phyloP scores from a whole-genome alignment of 2,797 vertebrate genomes.

The Cirrhinus mrigala region DNA sequence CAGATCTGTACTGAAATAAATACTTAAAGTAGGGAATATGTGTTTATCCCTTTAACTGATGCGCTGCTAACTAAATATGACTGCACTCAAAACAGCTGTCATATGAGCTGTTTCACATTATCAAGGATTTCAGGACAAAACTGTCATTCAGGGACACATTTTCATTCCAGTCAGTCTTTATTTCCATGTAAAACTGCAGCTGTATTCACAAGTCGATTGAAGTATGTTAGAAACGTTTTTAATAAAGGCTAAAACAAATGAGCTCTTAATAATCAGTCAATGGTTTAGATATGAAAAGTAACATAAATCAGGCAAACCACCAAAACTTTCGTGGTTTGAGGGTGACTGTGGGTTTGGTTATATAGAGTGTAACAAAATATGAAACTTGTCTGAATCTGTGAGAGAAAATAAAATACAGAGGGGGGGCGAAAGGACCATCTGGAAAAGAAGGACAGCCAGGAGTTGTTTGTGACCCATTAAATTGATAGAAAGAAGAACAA shows the following conservation, averaged over 20 bases:
- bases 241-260: not conserved
- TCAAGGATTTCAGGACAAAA: constrained; percentile 21
- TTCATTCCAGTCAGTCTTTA: constrained; percentile 1
- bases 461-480: constrained; percentile 59
- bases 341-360: constrained; percentile 34
- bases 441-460: constrained; percentile 54
- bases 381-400: constrained; percentile 37
- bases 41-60: constrained; percentile 29
- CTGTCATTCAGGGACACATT: constrained; percentile 29
- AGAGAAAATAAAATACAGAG: constrained; percentile 23
- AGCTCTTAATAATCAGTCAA: constrained; percentile 1
- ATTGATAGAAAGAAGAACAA: constrained; percentile 59
- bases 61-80: constrained; percentile 14
- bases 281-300: constrained; percentile 32
- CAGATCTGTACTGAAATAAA: constrained; percentile 30
- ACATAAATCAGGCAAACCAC: constrained; percentile 40
- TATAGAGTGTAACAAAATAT: constrained; percentile 37
- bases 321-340: constrained; percentile 40
- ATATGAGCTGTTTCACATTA: constrained; percentile 20
- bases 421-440: constrained; percentile 50
- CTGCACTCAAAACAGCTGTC: constrained; percentile 7
- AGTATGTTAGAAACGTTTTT: constrained; percentile 15
- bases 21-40: constrained; percentile 5
- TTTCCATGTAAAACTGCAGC: not conserved
- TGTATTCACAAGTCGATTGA: not conserved